Evolutionary conservation across 1,140 invertebrate species (phyloP), one percentile per base, ranked within the genome.

Genomic region (Ctenoplectra terminalis): DNA sequence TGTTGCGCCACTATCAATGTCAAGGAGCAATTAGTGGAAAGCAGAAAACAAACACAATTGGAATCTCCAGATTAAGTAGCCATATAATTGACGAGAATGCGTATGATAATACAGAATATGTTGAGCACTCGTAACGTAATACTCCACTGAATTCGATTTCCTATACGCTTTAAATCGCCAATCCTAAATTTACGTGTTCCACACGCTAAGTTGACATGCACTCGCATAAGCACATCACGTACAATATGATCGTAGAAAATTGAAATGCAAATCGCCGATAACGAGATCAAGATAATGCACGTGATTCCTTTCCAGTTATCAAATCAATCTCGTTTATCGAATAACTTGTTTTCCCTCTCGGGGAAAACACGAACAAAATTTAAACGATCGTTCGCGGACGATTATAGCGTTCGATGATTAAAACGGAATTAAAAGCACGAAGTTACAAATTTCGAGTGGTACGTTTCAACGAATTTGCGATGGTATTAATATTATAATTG

Each of bases 261-360:
- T 37, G 54, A 43, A 72, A 72, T 58, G 70, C 29, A 64, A 64
- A 52, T 46, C 31, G 60, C 46, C 43, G 56, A 74, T 60, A 60
- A 60, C 40, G 17, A 20, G 15, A 29, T 20, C 26, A 29, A 23
- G 23, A 56, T 46, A 50, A 48, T 43, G 26, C 17, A 29, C n/a
- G 13, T 50, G n/a, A 52, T 46, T n/a, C 37, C n/a, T 64, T 72
- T 72, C 29, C 29, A 74, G 60, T 63, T 61, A 63, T 63, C 40
- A 37, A 40, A 64, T 50, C 43, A 46, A 64, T 52, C 23, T 40
- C 58, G 34, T 64, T 50, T 23, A 1, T 31, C 52, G 26, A 29
- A 23, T 63, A 48, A 48, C 31, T 50, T 20, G 29, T n/a, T 48
- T n/a, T n/a, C n/a, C n/a, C 7, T 23, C 29, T 17, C 43, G 20